Percentiles rank a stretch among this genome's conserved stretches.
These are phyloP conservation scores for Ciona savignyi DNA, from an alignment of 23 tunicate species.

Conservation along the genomic window DNA sequence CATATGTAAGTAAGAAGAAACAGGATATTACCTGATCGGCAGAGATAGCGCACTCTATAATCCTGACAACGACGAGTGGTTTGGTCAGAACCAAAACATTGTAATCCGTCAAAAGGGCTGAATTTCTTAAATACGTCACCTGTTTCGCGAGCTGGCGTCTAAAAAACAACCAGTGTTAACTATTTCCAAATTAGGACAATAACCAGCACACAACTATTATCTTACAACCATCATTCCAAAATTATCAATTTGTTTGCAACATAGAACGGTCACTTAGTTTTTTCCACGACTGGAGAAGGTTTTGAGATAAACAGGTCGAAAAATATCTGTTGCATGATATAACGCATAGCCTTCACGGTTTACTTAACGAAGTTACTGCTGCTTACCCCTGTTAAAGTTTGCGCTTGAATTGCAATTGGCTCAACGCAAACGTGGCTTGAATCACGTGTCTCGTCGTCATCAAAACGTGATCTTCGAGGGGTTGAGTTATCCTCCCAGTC, in stretches of 20 bases:
- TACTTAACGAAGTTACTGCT: too few species aligned
- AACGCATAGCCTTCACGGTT: too few species aligned
- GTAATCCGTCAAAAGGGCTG: slow-evolving; percentile 40
- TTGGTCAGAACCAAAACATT: slow-evolving; percentile 65
- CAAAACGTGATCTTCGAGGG: slow-evolving; percentile 17
- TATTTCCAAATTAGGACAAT: too few species aligned
- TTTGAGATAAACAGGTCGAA: too few species aligned
- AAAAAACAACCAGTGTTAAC: too few species aligned
- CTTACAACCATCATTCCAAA: too few species aligned
- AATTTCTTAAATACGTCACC: slow-evolving; percentile 73
- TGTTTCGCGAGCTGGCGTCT: slow-evolving; percentile 79
- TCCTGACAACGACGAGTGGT: slow-evolving; percentile 18
- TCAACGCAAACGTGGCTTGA: slow-evolving; percentile 26
- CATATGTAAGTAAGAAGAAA: too few species aligned
- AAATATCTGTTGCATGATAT: too few species aligned
- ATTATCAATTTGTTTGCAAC: too few species aligned
- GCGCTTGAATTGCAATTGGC: slow-evolving; percentile 85
- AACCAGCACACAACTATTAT: too few species aligned
- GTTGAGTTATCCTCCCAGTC: slow-evolving; percentile 42
- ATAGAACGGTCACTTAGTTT: too few species aligned
- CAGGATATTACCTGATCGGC: slow-evolving; percentile 33
- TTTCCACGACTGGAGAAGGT: too few species aligned
- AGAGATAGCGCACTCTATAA: slow-evolving; percentile 64
- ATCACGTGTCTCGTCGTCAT: slow-evolving; percentile 29
- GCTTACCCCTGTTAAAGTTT: slow-evolving; percentile 29